Conservation (phyloP, 1,140 invertebrate genomes). For the Orussus abietinus region DNA sequence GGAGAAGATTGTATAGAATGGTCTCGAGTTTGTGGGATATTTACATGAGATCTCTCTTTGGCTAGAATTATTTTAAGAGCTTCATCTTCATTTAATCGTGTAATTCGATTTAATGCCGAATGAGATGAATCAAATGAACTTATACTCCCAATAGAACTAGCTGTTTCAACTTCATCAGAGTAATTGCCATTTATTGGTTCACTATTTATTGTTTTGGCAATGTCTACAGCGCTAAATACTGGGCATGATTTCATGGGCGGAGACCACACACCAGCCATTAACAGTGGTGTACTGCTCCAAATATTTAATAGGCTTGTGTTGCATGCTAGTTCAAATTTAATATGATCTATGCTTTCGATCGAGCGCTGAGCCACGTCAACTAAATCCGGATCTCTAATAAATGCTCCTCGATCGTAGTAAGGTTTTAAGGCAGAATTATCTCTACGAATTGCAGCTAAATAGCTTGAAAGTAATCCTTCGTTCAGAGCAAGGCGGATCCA, state of each 20-base stretch:
- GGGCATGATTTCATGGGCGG: conserved; percentile 70
- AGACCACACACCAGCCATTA: conserved; percentile 80
- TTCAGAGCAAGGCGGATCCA: conserved; percentile 88
- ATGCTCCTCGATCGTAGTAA: conserved; percentile 76
- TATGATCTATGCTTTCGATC: conserved; percentile 74
- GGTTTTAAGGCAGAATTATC: conserved; percentile 69
- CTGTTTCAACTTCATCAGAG: conserved; percentile 40
- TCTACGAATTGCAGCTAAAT: conserved; percentile 71
- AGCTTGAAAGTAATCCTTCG: conserved; percentile 82
- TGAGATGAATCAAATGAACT: conserved; percentile 42
- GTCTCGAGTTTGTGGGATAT: neutral
- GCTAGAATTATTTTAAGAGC: conserved; percentile 63
- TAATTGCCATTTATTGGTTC: conserved; percentile 47
- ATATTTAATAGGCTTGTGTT: conserved; percentile 87
- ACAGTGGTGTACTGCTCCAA: conserved; percentile 81
- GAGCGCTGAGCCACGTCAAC: conserved; percentile 73
- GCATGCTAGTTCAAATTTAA: conserved; percentile 76
- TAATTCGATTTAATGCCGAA: conserved; percentile 36
- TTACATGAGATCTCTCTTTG: conserved; percentile 5
- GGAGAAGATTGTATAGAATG: neutral
- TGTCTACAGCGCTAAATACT: conserved; percentile 63
- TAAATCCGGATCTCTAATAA: conserved; percentile 74
- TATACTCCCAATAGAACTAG: conserved; percentile 44
- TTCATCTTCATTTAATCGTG: conserved; percentile 56
- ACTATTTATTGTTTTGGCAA: conserved; percentile 62